Percentiles rank a stretch among this genome's conserved stretches.
Evolutionary conservation across 2,888 invertebrate species (phyloP).

Genomic region (Saturnia pavonia): DNA sequence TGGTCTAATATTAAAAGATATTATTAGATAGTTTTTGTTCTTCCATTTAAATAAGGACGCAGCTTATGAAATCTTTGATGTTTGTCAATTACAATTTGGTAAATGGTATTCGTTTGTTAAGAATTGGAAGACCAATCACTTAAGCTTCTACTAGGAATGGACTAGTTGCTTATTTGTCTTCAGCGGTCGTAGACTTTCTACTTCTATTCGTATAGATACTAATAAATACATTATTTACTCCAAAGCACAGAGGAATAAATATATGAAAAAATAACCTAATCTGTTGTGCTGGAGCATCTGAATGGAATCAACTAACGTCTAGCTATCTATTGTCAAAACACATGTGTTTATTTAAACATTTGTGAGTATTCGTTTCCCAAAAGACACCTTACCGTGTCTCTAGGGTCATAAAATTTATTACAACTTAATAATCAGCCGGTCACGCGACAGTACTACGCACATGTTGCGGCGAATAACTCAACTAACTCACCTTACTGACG

Average conservation of each 20-base stretch:
- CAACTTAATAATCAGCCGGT: conserved; percentile 73
- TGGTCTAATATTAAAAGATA: neutral
- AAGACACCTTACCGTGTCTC: conserved; percentile 57
- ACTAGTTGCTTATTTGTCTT: neutral
- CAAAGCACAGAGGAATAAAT: neutral
- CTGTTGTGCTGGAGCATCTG: neutral
- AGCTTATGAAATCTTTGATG: too few relatives aligned
- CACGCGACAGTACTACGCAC: conserved; percentile 68
- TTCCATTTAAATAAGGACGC: too few relatives aligned
- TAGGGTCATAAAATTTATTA: conserved; percentile 72
- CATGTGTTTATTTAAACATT: conserved; percentile 13
- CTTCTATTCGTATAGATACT: neutral
- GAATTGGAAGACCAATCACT: neutral
- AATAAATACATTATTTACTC: neutral
- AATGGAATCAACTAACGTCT: neutral
- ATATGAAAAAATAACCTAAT: neutral
- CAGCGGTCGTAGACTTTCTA: neutral
- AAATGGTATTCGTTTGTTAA: neutral
- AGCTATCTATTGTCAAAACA: neutral
- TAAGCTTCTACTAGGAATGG: neutral
- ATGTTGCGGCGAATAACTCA: conserved; percentile 69
- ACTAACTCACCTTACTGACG: conserved; percentile 52
- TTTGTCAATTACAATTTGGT: neutral
- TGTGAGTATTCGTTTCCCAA: conserved; percentile 28
- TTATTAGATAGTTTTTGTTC: neutral